Evolutionary conservation across 1,140 invertebrate genomes (phyloP), one percentile per base, ranked within the genome.

Genomic region (Aricia agestis): DNA sequence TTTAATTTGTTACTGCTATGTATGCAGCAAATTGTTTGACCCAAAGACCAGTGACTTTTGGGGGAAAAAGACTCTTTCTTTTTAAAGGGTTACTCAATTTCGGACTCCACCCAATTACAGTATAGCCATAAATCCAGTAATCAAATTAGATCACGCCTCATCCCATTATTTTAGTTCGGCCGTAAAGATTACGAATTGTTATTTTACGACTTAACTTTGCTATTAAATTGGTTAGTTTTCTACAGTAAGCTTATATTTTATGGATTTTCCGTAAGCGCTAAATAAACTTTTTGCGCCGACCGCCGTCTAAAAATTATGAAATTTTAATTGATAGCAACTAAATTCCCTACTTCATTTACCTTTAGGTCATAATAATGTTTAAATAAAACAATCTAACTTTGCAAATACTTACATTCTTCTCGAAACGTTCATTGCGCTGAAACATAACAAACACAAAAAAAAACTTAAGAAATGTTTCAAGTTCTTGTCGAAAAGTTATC

Each of bases 111-210:
- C 59, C 18, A 63, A 63, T 61, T 63, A 63, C 19, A 19, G 25
- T 25, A 25, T 9, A 59, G n/a, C 18, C 58, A 63, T 63, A 19
- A 63, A 25, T 63, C 19, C 18, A 63, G 59, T 63, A 63, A 63
- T 63, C 59, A 63, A 63, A 19, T 63, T 18, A 11, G 59, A 63
- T 63, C 59, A 63, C 59, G 19, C 59, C 59, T 63, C 59, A 9
- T 63, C 59, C 59, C 59, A 63, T 63, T 19, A 63, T 63, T 63
- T 63, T 19, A 63, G 59, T 63, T 63, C 19, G 10, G 59, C 59
- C 59, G 18, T 63, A 63, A 63, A 63, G 18, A 63, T 19, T 63
- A 18, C 59, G 59, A 63, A 25, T 63, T 19, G 59, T 11, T 63
- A 19, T 63, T 63, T 63, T 25, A 63, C 19, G 59, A 19, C 59